Evolutionary conservation across 2,888 invertebrate species (phyloP), one percentile per base, ranked within the genome.

Genomic region (Peribatodes rhomboidaria): DNA sequence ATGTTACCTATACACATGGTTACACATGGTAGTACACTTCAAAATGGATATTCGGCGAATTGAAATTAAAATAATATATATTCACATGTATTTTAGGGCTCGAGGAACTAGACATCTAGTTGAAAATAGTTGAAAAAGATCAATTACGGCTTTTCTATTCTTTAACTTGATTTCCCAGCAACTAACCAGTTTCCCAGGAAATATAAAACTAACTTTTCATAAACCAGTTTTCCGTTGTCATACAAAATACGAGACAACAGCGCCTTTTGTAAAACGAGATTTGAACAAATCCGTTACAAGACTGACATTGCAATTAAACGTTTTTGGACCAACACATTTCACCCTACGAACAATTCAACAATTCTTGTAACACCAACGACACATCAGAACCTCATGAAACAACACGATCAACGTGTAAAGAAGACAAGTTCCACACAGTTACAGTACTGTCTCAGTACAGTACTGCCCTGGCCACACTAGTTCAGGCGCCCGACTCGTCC

Each of bases 401-500:
- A 41, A 37, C 62, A 63, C 57, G 62, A n/a, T 33, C 18, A 41
- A 52, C 46, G 62, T 46, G 52, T 46, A 18, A 57, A 55, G 27
- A 18, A 31, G 47, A n/a, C 14, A 18, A 61, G 41, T 54, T 37
- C 44, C 61, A 39, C 27, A 37, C n/a, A 35, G 35, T 11, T 22
- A 7, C 4, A 46, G 46, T 35, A 9, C 35, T 35, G 35, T n/a
- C n/a, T n/a, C n/a, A n/a, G n/a, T n/a, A n/a, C n/a, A n/a, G n/a
- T n/a, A n/a, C n/a, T n/a, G n/a, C n/a, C n/a, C 11, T 35, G 14
- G 44, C 13, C 18, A 13, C 1, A 35, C 16, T 39, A 31, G 65
- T 66, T 90, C 90, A 91, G 59, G 89, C 83, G n/a, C 81, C 87
- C 0, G 82, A 70, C 11, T 78, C 77, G 52, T 83, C 82, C 20